Conservation (phyloP, 2,113 vertebrate species). For the Vulpes ferrilata region DNA sequence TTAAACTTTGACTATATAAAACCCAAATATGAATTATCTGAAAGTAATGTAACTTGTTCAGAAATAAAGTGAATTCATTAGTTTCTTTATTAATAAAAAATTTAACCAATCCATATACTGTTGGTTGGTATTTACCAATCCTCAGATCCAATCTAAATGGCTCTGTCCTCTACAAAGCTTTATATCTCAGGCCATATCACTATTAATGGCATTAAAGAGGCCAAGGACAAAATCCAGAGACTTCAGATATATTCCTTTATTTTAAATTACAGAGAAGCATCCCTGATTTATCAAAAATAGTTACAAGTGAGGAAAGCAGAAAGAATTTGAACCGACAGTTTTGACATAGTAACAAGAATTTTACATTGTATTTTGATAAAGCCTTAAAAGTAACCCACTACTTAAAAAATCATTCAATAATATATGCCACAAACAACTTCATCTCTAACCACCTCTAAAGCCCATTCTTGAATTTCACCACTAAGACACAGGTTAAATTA, state of each 20-base stretch:
- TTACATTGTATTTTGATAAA: conserved; percentile 15
- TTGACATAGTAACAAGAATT: not conserved
- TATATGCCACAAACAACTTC: not conserved
- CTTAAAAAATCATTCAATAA: not conserved
- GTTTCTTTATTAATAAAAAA: not conserved
- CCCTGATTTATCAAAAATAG: not conserved
- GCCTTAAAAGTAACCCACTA: not conserved
- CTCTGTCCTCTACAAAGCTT: not conserved
- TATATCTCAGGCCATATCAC: not conserved
- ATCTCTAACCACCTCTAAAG: not conserved
- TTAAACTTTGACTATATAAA: not conserved
- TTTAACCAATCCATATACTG: not conserved
- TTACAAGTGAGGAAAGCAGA: not conserved
- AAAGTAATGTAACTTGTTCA: not conserved
- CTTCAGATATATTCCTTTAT: not conserved
- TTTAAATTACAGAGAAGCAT: conserved; percentile 11
- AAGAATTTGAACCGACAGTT: not conserved
- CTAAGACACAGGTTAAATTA: not conserved
- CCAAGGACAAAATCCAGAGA: not conserved
- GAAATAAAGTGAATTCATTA: not conserved
- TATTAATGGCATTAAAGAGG: not conserved
- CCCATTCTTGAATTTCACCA: not conserved
- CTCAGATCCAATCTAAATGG: not conserved
- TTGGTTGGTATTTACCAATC: not conserved
- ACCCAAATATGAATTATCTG: not conserved